phyloP scores from a whole-genome alignment of 1,140 invertebrate species.

The Lepidostoma basale region DNA sequence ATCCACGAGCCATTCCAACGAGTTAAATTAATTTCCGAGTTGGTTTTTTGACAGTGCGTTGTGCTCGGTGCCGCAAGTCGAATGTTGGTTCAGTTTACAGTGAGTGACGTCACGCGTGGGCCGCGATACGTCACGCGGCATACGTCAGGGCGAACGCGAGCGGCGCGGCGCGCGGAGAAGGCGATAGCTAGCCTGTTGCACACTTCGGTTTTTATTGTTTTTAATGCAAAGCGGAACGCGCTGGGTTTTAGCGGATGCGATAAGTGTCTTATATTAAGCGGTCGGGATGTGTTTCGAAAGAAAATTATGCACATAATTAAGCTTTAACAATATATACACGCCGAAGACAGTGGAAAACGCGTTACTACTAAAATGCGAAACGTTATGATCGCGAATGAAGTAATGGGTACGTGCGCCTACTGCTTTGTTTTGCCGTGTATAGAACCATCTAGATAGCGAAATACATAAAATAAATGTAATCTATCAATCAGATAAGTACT shows the following conservation, averaged over 20 bases:
- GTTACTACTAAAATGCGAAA: too few relatives aligned
- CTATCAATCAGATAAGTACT: too few relatives aligned
- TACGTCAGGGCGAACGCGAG: background rate
- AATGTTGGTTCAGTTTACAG: too few relatives aligned
- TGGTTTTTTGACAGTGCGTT: background rate
- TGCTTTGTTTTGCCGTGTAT: too few relatives aligned
- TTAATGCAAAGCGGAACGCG: constrained; percentile 10
- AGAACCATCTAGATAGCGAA: too few relatives aligned
- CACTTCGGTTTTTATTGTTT: background rate
- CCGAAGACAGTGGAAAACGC: too few relatives aligned
- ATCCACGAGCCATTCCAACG: too few relatives aligned
- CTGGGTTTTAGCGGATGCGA: background rate
- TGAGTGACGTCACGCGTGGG: constrained; percentile 10
- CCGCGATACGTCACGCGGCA: constrained; percentile 13
- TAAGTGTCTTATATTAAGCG: background rate
- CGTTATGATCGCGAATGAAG: too few relatives aligned
- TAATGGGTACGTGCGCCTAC: too few relatives aligned
- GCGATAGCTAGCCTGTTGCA: constrained; percentile 6
- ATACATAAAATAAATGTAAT: too few relatives aligned
- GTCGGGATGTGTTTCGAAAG: background rate
- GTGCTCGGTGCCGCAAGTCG: background rate
- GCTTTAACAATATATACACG: too few relatives aligned
- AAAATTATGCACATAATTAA: background rate
- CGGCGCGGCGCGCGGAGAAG: too few relatives aligned
- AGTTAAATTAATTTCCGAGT: background rate